These are phyloP conservation scores for Sylvietta virens DNA, from an alignment of 2,113 vertebrate genomes.

Conservation along the genomic window DNA sequence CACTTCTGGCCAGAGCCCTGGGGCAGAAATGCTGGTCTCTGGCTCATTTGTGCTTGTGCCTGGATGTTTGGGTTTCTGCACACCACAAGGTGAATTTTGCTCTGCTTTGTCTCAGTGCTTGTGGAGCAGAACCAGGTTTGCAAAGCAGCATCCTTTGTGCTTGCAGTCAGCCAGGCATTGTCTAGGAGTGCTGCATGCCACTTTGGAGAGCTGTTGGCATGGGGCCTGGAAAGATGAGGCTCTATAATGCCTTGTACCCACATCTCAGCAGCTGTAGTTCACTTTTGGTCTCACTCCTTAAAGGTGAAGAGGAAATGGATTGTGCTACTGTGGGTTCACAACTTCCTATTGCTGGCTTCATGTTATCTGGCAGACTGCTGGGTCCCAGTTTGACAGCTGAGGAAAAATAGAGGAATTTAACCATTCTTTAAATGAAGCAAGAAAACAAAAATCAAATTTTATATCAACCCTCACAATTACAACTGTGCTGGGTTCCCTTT, in stretches of 20 bases:
- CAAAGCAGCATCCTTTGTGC: neutral
- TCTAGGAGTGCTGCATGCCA: neutral
- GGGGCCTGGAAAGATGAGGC: neutral
- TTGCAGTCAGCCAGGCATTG: neutral
- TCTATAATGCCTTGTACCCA: accelerated
- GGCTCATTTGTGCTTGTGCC: accelerated
- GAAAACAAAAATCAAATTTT: neutral
- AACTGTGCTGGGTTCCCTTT: neutral
- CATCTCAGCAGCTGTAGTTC: neutral
- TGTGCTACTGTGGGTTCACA: neutral
- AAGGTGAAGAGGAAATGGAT: neutral
- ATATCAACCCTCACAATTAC: neutral
- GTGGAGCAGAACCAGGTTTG: neutral
- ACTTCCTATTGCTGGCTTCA: neutral
- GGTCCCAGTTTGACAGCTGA: constrained; percentile 64
- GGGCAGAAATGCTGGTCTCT: neutral
- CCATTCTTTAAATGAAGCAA: neutral
- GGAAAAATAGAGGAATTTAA: neutral
- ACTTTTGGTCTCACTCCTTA: neutral
- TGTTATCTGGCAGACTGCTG: constrained; percentile 23
- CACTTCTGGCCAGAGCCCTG: accelerated
- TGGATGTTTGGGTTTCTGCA: neutral
- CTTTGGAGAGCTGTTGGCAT: neutral
- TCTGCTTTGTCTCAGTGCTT: neutral
- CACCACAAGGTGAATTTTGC: neutral